Evolutionary conservation across 2,797 vertebrate genomes (phyloP), one percentile per base, ranked within the genome.

Genomic region (Momotus momota): DNA sequence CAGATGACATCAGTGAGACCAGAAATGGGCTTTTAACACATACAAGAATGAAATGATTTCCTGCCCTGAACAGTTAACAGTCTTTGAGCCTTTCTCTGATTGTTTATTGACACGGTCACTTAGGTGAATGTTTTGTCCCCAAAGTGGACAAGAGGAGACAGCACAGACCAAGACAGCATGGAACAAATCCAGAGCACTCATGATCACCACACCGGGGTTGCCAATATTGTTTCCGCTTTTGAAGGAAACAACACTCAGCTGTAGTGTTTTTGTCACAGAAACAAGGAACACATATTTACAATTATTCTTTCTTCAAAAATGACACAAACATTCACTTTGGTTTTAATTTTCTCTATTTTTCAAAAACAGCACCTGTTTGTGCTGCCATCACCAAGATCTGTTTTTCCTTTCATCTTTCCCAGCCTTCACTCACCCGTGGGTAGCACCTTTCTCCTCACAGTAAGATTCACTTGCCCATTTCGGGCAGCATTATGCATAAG

Each of bases 401-500:
- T 16, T 81, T 81, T 70, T 25, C 10, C 52, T 74, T 67, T 43
- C 41, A 41, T 7, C 49, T 72, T 58, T 67, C 46, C 60, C 43
- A 58, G 65, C 23, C 33, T 65, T 82, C 86, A 96, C 98, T 94
- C 95, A 99, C 99, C 99, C 74, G 98, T 94, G 18, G 98, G 96
- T 95, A 98, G 99, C 80, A 98, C 95, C 98, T 99, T 99, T 98
- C 99, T 98, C 97, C 99, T 98, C 97, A 99, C 98, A 96, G 99
- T 99, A 97, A 99, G 98, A 81, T 98, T 99, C 81, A 99, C 99
- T 92, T 99, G 99, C 81, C 99, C 99, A 0, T 99, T 99, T 6
- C 99, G 98, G 25, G 99, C 99, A 51, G 99, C 99, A 0, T 98
- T 99, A 89, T 99, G 99, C 99, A 99, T 99, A 87, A 99, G 98